phyloP scores from a whole-genome alignment of 64 coral and sea anemone genomes.

The Stichodactyla helianthus region DNA sequence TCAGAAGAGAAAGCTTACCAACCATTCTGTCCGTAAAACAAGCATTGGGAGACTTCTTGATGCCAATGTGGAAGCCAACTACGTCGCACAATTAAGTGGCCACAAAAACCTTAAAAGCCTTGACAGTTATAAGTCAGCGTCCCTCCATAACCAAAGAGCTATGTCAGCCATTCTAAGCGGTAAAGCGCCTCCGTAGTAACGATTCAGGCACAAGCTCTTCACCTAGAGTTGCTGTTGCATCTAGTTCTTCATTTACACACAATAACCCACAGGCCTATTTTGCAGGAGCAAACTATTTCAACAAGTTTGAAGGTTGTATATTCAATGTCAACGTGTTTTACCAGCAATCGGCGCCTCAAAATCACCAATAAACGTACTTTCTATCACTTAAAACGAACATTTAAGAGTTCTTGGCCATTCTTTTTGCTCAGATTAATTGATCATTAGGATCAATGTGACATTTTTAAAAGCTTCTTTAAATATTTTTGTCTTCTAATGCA shows the following conservation, averaged over 20 bases:
- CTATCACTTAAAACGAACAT: too few species aligned
- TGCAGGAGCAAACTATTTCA: background rate
- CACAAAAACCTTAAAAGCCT: conserved; percentile 24
- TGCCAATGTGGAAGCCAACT: conserved; percentile 1
- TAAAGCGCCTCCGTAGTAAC: background rate
- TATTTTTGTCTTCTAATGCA: too few species aligned
- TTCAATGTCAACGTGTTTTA: background rate
- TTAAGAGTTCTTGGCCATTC: too few species aligned
- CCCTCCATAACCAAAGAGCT: background rate
- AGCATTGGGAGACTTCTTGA: conserved; percentile 9
- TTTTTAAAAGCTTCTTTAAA: too few species aligned
- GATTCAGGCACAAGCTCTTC: background rate
- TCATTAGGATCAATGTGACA: too few species aligned
- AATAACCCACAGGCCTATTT: background rate
- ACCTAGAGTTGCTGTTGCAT: background rate
- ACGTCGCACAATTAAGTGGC: background rate
- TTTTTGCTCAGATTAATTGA: too few species aligned
- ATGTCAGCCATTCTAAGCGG: background rate
- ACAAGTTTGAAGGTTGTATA: conserved; percentile 8
- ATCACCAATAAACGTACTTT: background rate
- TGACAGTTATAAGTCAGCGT: background rate
- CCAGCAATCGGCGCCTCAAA: background rate
- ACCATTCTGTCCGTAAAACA: conserved; percentile 24
- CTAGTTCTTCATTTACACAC: too few species aligned
- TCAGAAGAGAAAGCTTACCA: conserved; percentile 14